Base-by-base conservation (phyloP, 2,797 vertebrate genomes). In the Peromyscus aztecus region DNA sequence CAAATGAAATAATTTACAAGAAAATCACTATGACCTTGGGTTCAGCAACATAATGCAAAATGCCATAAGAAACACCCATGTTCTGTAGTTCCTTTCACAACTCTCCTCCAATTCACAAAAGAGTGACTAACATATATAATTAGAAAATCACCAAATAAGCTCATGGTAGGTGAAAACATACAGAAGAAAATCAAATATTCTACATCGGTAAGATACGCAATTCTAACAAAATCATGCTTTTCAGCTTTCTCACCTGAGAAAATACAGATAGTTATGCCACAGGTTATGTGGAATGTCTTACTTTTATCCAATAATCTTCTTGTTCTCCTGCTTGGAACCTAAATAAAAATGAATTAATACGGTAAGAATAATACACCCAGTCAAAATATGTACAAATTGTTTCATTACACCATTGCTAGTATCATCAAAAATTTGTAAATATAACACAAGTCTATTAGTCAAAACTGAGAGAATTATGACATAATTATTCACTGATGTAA, bases 241-340 rank as follows among this genome's bases (percentile, higher is more conserved):
- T 73, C 16, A 3, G 76, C 34, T 92, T 92, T 94, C 98, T 98
- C 97, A 99, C 99, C 99, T 98, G 99, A 99, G 98, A 99, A 99
- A 97, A 99, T 95, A 97, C 99, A 99, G 95, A 99, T 99, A 59
- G 99, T 98, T 55, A 99, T 96, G 71, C 99, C 99, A 94, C 99
- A 99, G 0, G 99, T 99, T 97, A 99, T 99, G 12, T 99, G 99
- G 95, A 99, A 99, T 85, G 99, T 99, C 98, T 99, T 99, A 97
- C 99, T 99, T 98, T 99, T 99, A 98, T 99, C 99, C 92, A 99
- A 96, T 71, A 99, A 97, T 95, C 99, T 99, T 96, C 99, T 99
- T 14, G 99, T 99, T 98, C 99, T 99, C 98, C 99, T 99, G 98
- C 99, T 99, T 81, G 99, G 98, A 97, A 99, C 98, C 99, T 99